Evolutionary conservation across 2,113 vertebrate genomes (phyloP).

Genomic region (Otis tarda): DNA sequence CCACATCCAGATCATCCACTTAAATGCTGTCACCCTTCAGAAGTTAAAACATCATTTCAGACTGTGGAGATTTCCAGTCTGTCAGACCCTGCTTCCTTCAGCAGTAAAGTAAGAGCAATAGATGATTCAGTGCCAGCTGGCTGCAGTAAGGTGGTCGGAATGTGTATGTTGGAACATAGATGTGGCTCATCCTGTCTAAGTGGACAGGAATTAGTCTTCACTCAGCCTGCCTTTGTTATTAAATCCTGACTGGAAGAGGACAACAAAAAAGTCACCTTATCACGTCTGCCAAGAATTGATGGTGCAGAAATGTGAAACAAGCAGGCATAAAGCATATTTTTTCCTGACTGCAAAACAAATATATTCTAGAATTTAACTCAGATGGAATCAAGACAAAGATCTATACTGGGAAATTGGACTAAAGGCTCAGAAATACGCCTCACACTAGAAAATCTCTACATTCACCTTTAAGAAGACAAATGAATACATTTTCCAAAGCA

Average conservation of each 20-base stretch:
- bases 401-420: neutral
- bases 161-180: neutral
- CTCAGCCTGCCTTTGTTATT: neutral
- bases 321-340: neutral
- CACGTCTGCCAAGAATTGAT: neutral
- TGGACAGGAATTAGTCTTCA: neutral
- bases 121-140: neutral
- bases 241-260: neutral
- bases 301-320: neutral
- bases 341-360: neutral
- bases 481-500: neutral
- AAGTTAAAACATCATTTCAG: neutral
- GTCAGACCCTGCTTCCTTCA: neutral
- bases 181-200: neutral
- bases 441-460: neutral
- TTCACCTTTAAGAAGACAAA: neutral
- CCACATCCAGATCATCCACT: neutral
- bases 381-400: neutral
- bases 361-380: neutral
- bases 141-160: neutral
- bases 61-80: neutral
- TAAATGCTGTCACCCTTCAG: neutral
- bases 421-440: neutral
- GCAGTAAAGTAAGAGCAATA: neutral
- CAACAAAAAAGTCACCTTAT: neutral